phyloP scores from a whole-genome alignment of 2,888 invertebrate species.

The Gortyna flavago region DNA sequence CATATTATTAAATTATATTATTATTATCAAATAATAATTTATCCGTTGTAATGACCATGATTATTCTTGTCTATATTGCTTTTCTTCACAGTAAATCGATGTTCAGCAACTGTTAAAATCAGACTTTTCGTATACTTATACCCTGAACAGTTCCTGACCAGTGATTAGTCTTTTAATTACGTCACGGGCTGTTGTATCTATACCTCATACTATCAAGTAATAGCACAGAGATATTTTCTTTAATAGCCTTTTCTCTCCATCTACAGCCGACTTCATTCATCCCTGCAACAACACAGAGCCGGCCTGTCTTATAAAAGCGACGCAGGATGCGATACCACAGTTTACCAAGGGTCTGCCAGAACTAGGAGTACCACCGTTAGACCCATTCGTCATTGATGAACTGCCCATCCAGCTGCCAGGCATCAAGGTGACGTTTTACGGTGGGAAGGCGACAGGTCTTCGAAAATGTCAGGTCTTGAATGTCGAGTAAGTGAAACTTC shows the following conservation, averaged over 20 bases:
- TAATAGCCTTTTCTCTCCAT: constrained; percentile 22
- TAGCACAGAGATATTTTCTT: background rate
- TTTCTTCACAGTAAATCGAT: background rate
- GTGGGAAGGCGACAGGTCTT: constrained; percentile 85
- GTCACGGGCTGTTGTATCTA: background rate
- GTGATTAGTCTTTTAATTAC: background rate
- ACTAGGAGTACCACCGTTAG: constrained; percentile 83
- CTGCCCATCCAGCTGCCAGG: constrained; percentile 87
- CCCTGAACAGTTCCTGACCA: background rate
- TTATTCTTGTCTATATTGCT: background rate
- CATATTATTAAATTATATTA: background rate
- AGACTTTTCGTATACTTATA: background rate
- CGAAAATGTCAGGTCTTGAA: constrained; percentile 85
- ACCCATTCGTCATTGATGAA: constrained; percentile 85
- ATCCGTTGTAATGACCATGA: background rate
- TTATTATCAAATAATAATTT: background rate
- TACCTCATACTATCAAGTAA: background rate
- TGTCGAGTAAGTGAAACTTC: constrained; percentile 83
- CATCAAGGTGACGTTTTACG: constrained; percentile 85
- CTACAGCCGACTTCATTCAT: constrained; percentile 85
- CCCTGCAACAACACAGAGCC: constrained; percentile 86
- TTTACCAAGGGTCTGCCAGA: constrained; percentile 84
- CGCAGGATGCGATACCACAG: constrained; percentile 84
- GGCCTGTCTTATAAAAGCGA: constrained; percentile 83
- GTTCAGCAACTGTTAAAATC: background rate